These are phyloP conservation scores for Pandion haliaetus DNA, from an alignment of 2,113 vertebrate species.

Conservation along the genomic window DNA sequence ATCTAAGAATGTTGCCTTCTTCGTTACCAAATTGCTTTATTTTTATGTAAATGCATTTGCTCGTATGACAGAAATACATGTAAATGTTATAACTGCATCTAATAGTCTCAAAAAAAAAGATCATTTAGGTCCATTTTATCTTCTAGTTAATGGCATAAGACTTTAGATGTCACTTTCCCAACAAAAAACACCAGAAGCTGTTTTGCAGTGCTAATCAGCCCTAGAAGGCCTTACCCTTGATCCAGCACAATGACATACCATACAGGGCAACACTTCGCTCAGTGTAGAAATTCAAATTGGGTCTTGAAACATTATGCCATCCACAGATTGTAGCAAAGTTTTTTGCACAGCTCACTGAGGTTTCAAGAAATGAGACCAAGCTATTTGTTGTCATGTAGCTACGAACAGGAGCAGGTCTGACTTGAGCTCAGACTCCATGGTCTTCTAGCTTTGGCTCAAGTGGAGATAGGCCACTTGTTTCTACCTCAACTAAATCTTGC, in stretches of 20 bases:
- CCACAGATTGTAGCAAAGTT: neutral
- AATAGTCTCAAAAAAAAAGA: neutral
- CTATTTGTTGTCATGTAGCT: neutral
- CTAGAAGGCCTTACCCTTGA: neutral
- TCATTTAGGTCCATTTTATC: neutral
- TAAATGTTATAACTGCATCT: neutral
- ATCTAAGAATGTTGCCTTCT: neutral
- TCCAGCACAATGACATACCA: neutral
- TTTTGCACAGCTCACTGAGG: neutral
- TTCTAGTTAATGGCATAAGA: neutral
- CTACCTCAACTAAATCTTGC: neutral
- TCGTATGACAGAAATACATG: neutral
- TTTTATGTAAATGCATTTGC: neutral
- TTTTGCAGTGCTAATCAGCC: neutral
- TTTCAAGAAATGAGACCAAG: neutral
- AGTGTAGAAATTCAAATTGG: neutral
- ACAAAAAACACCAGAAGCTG: neutral
- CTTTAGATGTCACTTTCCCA: neutral
- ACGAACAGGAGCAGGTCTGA: neutral
- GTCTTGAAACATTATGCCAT: neutral
- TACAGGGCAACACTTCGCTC: neutral
- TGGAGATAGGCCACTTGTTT: neutral
- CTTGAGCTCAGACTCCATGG: neutral
- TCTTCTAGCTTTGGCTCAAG: neutral
- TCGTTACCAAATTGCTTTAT: neutral